Evolutionary conservation across 2,888 invertebrate species (phyloP), one percentile per base, ranked within the genome.

Genomic region (Watsonalla cultraria): DNA sequence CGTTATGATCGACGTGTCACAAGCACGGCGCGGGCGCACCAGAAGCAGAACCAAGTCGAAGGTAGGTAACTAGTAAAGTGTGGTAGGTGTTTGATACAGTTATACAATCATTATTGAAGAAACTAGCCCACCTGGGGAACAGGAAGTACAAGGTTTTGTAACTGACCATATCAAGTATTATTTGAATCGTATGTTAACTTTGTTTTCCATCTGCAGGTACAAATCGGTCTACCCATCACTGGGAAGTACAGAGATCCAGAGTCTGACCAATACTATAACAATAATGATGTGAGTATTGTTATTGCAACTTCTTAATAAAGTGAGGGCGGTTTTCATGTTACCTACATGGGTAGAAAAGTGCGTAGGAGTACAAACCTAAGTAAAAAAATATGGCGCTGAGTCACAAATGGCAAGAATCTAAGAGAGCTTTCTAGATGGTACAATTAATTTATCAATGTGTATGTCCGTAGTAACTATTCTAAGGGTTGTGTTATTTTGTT

Each of bases 171-270:
- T 2, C 11, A 42, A 47, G 33, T 0, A 11, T 9, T 51, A 46
- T n/a, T 14, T 8, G 42, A 37, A 13, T 46, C 47, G 8, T 24
- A 46, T 34, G 13, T 48, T 11, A 51, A 15, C 13, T 39, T 55
- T 53, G n/a, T 50, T 59, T 57, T 46, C 15, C 34, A 46, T 54
- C 64, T 65, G 7, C 79, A 94, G 92, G 94, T 96, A 54, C 96
- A 96, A 93, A 96, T 96, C 71, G 96, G 96, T 51, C 82, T 96
- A 64, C 97, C 97, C 0, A 95, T 96, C 55, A 96, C 96, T 42
- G 97, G 97, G 58, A 96, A 97, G 88, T 97, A 97, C 79, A 92
- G 96, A 65, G 97, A 97, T 85, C 95, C 96, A 0, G 97, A 97
- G 83, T 96, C 96, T 7, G 96, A 96, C 86, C 95, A 96, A 76